phyloP scores from a whole-genome alignment of 2,113 vertebrate species.

The Spermophilus dauricus region DNA sequence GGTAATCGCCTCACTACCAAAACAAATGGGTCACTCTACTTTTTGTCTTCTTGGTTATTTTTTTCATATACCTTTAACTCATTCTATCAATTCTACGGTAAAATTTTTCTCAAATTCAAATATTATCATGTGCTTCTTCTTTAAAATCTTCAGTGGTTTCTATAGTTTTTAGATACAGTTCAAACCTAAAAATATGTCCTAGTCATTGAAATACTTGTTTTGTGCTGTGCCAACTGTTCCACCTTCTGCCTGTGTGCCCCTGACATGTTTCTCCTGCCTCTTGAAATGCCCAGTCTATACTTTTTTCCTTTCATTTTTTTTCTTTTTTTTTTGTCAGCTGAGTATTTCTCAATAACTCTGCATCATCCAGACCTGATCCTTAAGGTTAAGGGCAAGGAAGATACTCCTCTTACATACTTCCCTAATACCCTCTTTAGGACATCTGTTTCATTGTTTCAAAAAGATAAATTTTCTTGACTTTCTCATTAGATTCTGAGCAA shows the following conservation, averaged over 20 bases:
- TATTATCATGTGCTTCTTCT: neutral
- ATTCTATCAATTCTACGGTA: neutral
- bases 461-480: neutral
- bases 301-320: neutral
- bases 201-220: neutral
- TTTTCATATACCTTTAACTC: neutral
- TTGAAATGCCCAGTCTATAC: neutral
- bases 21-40: neutral
- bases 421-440: neutral
- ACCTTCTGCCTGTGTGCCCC: neutral
- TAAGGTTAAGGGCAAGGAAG: neutral
- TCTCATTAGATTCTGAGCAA: conserved; percentile 18
- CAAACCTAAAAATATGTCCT: neutral
- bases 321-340: no score
- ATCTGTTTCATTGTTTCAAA: neutral
- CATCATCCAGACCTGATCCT: neutral
- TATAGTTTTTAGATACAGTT: neutral
- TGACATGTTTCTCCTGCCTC: neutral
- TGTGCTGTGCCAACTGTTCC: neutral
- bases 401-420: neutral
- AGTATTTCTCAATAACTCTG: neutral
- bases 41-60: neutral
- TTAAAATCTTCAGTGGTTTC: neutral
- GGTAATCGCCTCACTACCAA: neutral
- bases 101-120: neutral